A percentile compares a stretch with the other conserved stretches of the same genome.
Conservation (phyloP, 2,797 vertebrate species). For the Hirundo rustica region DNA sequence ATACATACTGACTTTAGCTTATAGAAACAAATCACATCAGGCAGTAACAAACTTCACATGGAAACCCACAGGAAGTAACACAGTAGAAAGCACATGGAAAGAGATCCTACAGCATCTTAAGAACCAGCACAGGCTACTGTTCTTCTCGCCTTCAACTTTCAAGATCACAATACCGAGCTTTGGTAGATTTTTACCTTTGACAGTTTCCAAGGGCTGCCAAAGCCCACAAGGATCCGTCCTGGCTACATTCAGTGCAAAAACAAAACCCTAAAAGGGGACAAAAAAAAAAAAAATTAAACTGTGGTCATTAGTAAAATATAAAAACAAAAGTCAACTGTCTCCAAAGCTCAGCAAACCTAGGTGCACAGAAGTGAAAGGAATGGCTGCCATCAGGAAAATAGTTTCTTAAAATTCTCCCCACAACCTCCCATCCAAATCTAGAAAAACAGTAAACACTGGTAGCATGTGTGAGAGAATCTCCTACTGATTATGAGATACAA, state of each 20-base stretch:
- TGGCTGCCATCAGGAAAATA: background rate
- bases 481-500: background rate
- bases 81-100: background rate
- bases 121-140: background rate
- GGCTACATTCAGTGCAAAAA: conserved; percentile 83
- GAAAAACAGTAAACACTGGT: background rate
- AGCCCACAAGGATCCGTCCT: conserved; percentile 72
- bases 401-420: background rate
- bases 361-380: background rate
- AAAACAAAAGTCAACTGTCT: background rate
- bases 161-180: background rate
- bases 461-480: background rate
- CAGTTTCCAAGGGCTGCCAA: conserved; percentile 76
- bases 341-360: background rate
- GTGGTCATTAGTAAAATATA: background rate
- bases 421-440: background rate
- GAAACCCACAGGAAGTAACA: conserved; percentile 13
- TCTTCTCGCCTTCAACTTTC: background rate
- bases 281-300: background rate
- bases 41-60: background rate
- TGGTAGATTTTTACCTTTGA: conserved; percentile 73
- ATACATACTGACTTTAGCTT: background rate
- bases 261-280: conserved; percentile 59
- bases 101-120: background rate
- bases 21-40: background rate